Base-by-base conservation (phyloP, 1,140 invertebrate species). In the Drosophila elegans region DNA sequence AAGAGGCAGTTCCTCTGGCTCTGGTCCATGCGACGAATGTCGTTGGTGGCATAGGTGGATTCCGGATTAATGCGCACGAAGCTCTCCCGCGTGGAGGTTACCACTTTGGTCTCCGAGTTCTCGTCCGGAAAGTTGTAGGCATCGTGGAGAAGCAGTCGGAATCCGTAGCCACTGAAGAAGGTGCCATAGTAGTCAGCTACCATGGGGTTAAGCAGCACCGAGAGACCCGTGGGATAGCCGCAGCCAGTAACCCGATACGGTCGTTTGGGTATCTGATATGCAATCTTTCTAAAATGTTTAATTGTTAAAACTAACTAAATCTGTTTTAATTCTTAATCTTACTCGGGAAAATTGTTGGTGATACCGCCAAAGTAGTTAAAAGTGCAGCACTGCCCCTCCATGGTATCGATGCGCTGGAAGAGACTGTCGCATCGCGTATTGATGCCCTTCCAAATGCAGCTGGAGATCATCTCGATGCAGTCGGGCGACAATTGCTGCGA, bases 391-490 rank as follows among this genome's bases (percentile, higher is more conserved):
- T 93, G 74, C 3, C 94, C 94, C 51, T 95, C 91, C 3, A 94
- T 78, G 0, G 94, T 94, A 29, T 93, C 92, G 2, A 94, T 93
- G 41, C 92, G 90, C 46, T 94, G 91, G 79, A 96, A 96, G 2
- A 95, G 74, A n/a, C 91, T 91, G 9, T 93, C 93, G 60, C 95
- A 96, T 3, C 93, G 79, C 21, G 93, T 93, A 1, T 93, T 85
- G 2, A 92, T 92, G 3, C 94, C 94, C 90, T 95, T 95, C 95
- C 95, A 96, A 61, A 94, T 94, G 67, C 95, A 96, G 1, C 91
- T 91, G 41, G 93, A 85, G 12, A 95, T 73, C 25, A 95, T 91
- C 3, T 93, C 93, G 7, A 90, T 90, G 63, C 95, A 96, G n/a
- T 92, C 91, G 2, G 93, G 92, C 0, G 94, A 90, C 9, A 94